A percentile compares a stretch with the other conserved stretches of the same genome.
phyloP scores from a whole-genome alignment of 2,888 invertebrate genomes.

The Campoletis raptor region DNA sequence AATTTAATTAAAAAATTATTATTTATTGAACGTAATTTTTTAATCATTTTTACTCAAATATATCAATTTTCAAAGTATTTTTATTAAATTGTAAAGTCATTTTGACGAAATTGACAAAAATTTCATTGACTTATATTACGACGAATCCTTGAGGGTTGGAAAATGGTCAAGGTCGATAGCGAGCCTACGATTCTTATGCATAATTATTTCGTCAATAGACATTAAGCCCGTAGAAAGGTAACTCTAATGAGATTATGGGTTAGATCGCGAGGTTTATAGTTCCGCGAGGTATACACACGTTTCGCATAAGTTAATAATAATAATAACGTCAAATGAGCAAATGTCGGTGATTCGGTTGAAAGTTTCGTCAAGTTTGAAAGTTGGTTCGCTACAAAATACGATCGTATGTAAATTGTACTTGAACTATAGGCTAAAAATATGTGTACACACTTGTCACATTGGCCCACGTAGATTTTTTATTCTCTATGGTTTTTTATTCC shows the following conservation, averaged over 20 bases:
- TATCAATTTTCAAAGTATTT: too few species aligned
- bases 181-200: neutral
- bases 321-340: conserved; percentile 38
- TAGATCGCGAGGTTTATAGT: conserved; percentile 20
- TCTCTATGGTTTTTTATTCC: conserved; percentile 26
- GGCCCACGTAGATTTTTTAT: conserved; percentile 50
- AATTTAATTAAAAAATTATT: too few species aligned
- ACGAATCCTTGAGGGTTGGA: neutral
- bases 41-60: too few species aligned
- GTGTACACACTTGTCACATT: conserved; percentile 26
- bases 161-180: conserved; percentile 1
- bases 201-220: conserved; percentile 18
- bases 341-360: conserved; percentile 30
- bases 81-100: too few species aligned
- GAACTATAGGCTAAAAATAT: neutral
- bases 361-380: conserved; percentile 46
- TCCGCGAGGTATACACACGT: neutral
- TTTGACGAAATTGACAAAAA: too few species aligned
- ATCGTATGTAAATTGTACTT: conserved; percentile 43
- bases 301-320: conserved; percentile 19
- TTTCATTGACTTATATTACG: neutral
- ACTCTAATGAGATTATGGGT: conserved; percentile 23
- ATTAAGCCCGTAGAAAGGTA: conserved; percentile 5
- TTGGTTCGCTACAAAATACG: conserved; percentile 40
- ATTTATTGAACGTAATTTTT: too few species aligned